phyloP scores from a whole-genome alignment of 2,888 invertebrate genomes.

The Coelogynopora nodosa region DNA sequence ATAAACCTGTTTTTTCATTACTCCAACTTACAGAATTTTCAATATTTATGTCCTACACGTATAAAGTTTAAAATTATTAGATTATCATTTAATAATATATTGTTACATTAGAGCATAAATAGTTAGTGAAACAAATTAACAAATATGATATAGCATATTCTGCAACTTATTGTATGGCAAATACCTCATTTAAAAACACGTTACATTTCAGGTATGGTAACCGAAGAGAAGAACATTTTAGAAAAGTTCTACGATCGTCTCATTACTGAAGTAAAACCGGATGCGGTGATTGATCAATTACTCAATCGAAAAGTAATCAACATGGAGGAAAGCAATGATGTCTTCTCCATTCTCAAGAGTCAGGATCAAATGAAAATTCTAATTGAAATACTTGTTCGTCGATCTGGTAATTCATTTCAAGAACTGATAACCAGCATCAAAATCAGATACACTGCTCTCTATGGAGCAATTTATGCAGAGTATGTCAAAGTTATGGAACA shows the following conservation, averaged over 20 bases:
- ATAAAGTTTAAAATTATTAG: too few species aligned
- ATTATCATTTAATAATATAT: too few species aligned
- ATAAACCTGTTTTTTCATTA: too few species aligned
- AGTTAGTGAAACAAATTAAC: too few species aligned
- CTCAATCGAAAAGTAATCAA: slow-evolving; percentile 55
- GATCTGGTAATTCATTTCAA: slow-evolving; percentile 47
- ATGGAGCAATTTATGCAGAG: slow-evolving; percentile 52
- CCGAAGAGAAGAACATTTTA: slow-evolving; percentile 53
- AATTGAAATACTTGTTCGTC: slow-evolving; percentile 52
- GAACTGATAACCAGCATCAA: slow-evolving; percentile 54
- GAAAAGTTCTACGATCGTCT: slow-evolving; percentile 53
- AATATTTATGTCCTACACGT: too few species aligned
- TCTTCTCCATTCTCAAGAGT: slow-evolving; percentile 51
- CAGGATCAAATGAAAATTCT: slow-evolving; percentile 53
- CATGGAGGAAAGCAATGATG: slow-evolving; percentile 54
- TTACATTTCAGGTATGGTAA: slow-evolving; percentile 51
- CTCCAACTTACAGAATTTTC: too few species aligned
- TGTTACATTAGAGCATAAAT: too few species aligned
- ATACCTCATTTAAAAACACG: background rate
- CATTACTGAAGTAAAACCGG: slow-evolving; percentile 53
- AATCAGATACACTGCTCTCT: slow-evolving; percentile 53
- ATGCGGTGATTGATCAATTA: slow-evolving; percentile 55
- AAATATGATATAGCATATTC: too few species aligned
- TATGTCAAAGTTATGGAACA: slow-evolving; percentile 53
- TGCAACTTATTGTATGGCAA: too few species aligned